Conservation (phyloP, 1,140 invertebrate genomes). For the Euwallacea similis region DNA sequence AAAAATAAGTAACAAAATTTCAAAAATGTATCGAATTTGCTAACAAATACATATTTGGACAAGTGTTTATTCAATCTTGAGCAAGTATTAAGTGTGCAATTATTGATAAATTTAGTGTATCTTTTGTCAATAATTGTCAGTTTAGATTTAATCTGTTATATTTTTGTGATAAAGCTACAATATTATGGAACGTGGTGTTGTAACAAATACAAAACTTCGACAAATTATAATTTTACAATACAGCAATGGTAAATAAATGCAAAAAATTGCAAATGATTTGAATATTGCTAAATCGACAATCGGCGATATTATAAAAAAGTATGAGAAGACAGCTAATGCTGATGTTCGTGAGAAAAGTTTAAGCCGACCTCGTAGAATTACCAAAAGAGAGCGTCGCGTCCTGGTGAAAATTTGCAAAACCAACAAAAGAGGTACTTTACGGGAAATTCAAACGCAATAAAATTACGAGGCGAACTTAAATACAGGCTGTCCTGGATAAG, state of each 20-base stretch:
- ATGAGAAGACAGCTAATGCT: not conserved
- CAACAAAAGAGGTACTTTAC: constrained; percentile 9
- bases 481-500: too few relatives aligned
- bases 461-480: constrained; percentile 1
- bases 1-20: not conserved
- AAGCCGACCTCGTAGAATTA: not conserved
- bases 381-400: constrained; percentile 4
- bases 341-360: not conserved
- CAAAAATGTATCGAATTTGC: not conserved
- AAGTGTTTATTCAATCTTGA: not conserved
- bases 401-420: not conserved
- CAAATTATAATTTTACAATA: constrained; percentile 7
- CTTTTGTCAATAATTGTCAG: not conserved
- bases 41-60: not conserved
- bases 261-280: not conserved
- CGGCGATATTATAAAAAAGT: constrained; percentile 2
- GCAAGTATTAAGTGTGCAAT: not conserved
- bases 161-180: constrained; percentile 1
- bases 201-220: not conserved
- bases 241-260: not conserved
- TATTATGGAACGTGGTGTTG: constrained; percentile 1
- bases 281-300: constrained; percentile 7
- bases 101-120: not conserved
- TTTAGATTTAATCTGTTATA: not conserved
- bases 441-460: not conserved